phyloP scores from a whole-genome alignment of 2,888 invertebrate species.

The Eledona agricola region DNA sequence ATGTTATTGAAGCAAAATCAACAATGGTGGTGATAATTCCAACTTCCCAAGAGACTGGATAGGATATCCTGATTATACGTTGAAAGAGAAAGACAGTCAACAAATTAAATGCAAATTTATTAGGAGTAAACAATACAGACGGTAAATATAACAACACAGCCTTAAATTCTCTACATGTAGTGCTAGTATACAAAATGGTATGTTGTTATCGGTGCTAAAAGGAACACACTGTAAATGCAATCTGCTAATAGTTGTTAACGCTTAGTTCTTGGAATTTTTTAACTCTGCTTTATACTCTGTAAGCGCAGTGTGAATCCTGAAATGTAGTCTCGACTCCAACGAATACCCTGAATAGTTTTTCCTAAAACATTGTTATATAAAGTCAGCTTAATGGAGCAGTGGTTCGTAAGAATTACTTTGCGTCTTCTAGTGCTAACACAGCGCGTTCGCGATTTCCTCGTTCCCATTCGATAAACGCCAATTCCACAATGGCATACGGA shows the following conservation, averaged over 20 bases:
- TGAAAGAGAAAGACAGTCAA: slow-evolving; percentile 19
- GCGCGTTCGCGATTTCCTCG: slow-evolving; percentile 75
- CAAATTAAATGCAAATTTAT: slow-evolving; percentile 35
- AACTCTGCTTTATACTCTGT: slow-evolving; percentile 61
- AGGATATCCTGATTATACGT: slow-evolving; percentile 4
- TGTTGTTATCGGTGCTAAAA: slow-evolving; percentile 17
- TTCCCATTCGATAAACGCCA: slow-evolving; percentile 80
- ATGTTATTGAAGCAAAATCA: slow-evolving; percentile 13
- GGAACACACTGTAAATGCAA: slow-evolving; percentile 20
- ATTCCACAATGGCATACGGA: slow-evolving; percentile 87
- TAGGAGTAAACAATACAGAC: slow-evolving; percentile 28
- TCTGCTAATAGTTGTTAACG: slow-evolving; percentile 8
- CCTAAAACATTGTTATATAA: slow-evolving; percentile 68
- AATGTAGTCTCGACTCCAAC: slow-evolving; percentile 88
- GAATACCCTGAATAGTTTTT: slow-evolving; percentile 89
- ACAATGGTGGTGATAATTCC: slow-evolving; percentile 19
- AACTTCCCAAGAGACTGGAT: slow-evolving; percentile 16
- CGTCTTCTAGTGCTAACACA: slow-evolving; percentile 77
- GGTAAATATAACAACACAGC: slow-evolving; percentile 39
- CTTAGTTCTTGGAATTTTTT: slow-evolving; percentile 37
- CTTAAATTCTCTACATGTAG: slow-evolving; percentile 23
- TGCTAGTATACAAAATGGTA: slow-evolving; percentile 20
- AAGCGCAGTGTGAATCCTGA: slow-evolving; percentile 83
- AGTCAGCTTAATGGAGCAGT: slow-evolving; percentile 15
- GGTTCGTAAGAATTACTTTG: slow-evolving; percentile 69